Evolutionary conservation across 2,797 vertebrate genomes (phyloP).

Genomic region (Clamator glandarius): DNA sequence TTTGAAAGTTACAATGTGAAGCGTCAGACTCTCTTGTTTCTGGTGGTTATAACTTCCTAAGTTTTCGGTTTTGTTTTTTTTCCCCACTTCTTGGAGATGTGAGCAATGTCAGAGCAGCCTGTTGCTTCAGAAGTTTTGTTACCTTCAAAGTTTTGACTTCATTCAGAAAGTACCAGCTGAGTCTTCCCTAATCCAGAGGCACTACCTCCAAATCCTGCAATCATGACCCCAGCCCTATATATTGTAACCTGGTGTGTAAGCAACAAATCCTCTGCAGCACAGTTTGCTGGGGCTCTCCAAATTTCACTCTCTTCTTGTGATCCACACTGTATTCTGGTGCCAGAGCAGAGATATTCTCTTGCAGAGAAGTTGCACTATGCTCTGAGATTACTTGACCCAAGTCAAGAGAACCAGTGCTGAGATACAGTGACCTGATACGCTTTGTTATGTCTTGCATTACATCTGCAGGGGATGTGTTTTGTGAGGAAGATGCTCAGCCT

Average conservation of each 20-base stretch:
- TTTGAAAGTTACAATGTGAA: neutral
- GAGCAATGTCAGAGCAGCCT: neutral
- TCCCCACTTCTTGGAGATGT: neutral
- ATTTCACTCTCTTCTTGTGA: neutral
- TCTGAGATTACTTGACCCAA: neutral
- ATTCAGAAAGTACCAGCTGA: neutral
- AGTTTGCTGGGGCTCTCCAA: neutral
- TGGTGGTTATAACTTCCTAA: neutral
- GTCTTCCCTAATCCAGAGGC: neutral
- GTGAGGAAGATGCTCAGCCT: neutral
- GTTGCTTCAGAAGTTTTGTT: neutral
- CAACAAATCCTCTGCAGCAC: neutral
- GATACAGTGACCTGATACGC: neutral
- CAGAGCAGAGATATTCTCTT: neutral
- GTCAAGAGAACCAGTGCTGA: neutral
- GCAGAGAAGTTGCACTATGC: neutral
- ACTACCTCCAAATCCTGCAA: neutral
- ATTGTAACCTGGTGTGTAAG: neutral
- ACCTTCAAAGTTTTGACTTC: neutral
- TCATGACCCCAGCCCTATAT: accelerated
- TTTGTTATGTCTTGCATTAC: neutral
- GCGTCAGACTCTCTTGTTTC: neutral
- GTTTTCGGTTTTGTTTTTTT: no score
- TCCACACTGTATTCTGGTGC: neutral
- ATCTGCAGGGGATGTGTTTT: neutral